These are phyloP conservation scores for Drosophila sordidula DNA, from an alignment of 2,888 invertebrate species.

Conservation along the genomic window DNA sequence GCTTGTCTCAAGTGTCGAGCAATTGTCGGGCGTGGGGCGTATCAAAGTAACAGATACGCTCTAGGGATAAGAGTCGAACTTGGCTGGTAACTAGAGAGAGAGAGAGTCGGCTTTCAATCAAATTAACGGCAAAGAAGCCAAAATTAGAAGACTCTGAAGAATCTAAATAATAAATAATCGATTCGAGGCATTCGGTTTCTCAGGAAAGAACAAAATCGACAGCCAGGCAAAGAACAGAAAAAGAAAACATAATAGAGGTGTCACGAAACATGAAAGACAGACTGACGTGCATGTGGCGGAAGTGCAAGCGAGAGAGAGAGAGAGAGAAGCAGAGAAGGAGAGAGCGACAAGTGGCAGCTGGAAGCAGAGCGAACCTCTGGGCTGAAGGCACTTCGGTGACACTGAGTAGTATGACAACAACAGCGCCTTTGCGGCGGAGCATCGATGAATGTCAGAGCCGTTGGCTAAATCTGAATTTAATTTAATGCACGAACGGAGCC, in stretches of 20 bases:
- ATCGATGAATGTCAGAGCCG: slow-evolving; percentile 64
- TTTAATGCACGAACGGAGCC: slow-evolving; percentile 79
- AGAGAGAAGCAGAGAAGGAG: slow-evolving; percentile 19
- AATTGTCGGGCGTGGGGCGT: slow-evolving; percentile 6
- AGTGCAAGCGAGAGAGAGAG: slow-evolving; percentile 52
- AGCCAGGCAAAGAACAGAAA: slow-evolving; percentile 18
- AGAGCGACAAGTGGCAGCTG: slow-evolving; percentile 65
- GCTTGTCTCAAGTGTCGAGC: slow-evolving; percentile 38
- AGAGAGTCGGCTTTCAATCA: slow-evolving; percentile 8
- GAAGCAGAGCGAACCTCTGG: slow-evolving; percentile 29
- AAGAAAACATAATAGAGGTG: slow-evolving; percentile 45
- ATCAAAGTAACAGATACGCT: slow-evolving; percentile 34
- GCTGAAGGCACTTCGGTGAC: slow-evolving; percentile 47
- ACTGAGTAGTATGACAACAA: slow-evolving; percentile 60
- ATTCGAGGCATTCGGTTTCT: neutral
- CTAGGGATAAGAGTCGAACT: slow-evolving; percentile 47
- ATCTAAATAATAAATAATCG: neutral
- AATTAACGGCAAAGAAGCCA: slow-evolving; percentile 1
- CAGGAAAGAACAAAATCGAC: slow-evolving; percentile 7
- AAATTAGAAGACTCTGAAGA: neutral
- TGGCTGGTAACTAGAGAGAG: neutral
- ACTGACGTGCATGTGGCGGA: slow-evolving; percentile 57
- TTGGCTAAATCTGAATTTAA: slow-evolving; percentile 77
- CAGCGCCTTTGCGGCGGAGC: slow-evolving; percentile 32
- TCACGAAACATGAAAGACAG: slow-evolving; percentile 61